Evolutionary conservation across 2,797 vertebrate species (phyloP).

Genomic region (Diplodus sargus): DNA sequence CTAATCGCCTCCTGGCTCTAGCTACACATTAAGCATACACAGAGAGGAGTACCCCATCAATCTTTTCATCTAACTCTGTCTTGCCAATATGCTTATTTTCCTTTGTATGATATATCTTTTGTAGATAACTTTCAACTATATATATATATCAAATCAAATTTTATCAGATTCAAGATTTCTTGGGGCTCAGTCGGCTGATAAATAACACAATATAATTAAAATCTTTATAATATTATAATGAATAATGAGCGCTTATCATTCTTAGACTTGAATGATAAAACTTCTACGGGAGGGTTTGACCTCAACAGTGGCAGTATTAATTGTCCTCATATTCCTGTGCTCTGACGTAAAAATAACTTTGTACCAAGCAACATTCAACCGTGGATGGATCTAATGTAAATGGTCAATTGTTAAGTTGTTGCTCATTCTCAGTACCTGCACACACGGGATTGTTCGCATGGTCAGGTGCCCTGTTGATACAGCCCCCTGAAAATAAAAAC

Average conservation of each 20-base stretch:
- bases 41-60: no score
- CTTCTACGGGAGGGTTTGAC: not conserved
- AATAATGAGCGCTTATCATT: not conserved
- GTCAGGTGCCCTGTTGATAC: not conserved
- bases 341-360: not conserved
- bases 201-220: no score
- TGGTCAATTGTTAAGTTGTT: not conserved
- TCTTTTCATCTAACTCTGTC: no score
- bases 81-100: no score
- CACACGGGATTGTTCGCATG: not conserved
- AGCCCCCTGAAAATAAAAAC: slow-evolving; percentile 39
- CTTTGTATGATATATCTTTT: no score
- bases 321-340: not conserved
- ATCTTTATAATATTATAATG: no score
- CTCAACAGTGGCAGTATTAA: not conserved
- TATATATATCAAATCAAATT: no score
- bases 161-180: no score
- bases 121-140: no score
- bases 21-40: not conserved
- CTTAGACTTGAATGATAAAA: not conserved
- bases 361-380: not conserved
- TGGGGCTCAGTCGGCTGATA: no score
- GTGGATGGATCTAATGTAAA: not conserved
- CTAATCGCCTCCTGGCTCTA: no score
- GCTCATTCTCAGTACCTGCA: slow-evolving; percentile 14